A percentile compares a stretch with the other conserved stretches of the same genome.
Evolutionary conservation across 2,113 vertebrate species (phyloP).

Genomic region (Calidris pugnax): DNA sequence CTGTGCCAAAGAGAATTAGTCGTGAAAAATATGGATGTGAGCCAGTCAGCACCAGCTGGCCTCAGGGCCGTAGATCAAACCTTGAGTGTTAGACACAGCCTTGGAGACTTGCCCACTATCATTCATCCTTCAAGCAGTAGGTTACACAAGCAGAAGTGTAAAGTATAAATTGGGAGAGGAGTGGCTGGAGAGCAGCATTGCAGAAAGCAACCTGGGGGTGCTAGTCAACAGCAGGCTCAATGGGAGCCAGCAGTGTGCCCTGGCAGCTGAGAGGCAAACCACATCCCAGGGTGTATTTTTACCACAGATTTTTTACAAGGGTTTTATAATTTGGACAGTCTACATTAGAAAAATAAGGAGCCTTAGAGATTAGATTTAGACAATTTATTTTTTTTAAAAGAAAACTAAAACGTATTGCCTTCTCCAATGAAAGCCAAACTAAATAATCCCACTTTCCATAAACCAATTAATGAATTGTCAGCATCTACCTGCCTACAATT

Average conservation of each 20-base stretch:
- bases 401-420: neutral
- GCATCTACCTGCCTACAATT: neutral
- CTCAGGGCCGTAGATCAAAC: neutral
- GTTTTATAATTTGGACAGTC: neutral
- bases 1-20: neutral
- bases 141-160: neutral
- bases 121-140: neutral
- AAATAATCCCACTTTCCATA: neutral
- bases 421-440: neutral
- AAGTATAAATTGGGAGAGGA: neutral
- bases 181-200: neutral
- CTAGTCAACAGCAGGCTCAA: neutral
- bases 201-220: neutral
- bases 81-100: neutral
- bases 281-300: neutral
- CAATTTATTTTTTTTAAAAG: neutral
- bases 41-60: neutral
- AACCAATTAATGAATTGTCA: neutral
- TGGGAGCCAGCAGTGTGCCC: accelerated
- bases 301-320: neutral
- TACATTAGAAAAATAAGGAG: neutral
- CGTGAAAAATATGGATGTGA: neutral
- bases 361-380: neutral
- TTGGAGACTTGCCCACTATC: neutral
- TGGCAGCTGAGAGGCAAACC: neutral